These are phyloP conservation scores for Hyles lineata DNA, from an alignment of 2,888 invertebrate species.

Conservation along the genomic window DNA sequence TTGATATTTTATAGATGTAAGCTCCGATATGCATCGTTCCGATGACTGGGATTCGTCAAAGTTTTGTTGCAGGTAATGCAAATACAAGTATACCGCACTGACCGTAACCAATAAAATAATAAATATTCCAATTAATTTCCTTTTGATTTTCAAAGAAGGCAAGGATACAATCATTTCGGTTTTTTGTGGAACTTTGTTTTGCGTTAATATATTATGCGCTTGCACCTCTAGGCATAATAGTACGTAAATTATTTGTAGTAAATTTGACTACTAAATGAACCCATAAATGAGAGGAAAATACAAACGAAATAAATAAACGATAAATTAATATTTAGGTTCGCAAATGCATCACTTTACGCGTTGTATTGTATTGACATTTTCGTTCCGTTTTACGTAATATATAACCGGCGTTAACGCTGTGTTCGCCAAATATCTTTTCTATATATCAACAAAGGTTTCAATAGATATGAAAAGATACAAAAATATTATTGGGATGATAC, in stretches of 20 bases:
- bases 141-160: constrained; percentile 48
- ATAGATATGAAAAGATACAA: too few relatives aligned
- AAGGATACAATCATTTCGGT: constrained; percentile 46
- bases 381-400: background rate
- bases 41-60: constrained; percentile 56
- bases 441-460: too few relatives aligned
- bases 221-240: background rate
- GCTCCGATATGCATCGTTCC: constrained; percentile 66
- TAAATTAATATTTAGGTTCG: background rate
- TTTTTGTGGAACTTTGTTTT: background rate
- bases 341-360: background rate
- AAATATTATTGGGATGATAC: too few relatives aligned
- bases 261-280: background rate
- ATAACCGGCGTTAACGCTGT: background rate
- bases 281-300: background rate
- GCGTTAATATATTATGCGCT: background rate
- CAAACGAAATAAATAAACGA: background rate
- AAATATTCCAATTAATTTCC: constrained; percentile 53
- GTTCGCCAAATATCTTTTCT: too few relatives aligned
- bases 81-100: constrained; percentile 58
- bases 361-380: constrained; percentile 1
- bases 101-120: constrained; percentile 49
- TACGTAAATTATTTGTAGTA: background rate
- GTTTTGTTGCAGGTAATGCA: constrained; percentile 61
- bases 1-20: constrained; percentile 71